phyloP scores from a whole-genome alignment of 1,140 invertebrate species.

The Dendroctonus valens region DNA sequence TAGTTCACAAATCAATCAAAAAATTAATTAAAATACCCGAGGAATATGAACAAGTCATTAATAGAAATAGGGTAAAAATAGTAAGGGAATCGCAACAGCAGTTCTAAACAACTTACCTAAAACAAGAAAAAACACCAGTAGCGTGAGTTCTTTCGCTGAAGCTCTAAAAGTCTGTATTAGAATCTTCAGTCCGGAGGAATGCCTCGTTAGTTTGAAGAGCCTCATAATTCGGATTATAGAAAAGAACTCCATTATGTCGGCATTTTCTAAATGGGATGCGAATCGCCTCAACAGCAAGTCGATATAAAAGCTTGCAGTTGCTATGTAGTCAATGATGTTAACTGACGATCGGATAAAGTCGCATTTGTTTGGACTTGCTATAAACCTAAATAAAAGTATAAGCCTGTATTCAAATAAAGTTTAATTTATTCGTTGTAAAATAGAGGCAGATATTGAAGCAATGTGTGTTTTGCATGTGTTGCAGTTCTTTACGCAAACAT shows the following conservation, averaged over 20 bases:
- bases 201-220: constrained; percentile 95
- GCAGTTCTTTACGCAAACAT: too few relatives aligned
- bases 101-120: constrained; percentile 51
- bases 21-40: too few relatives aligned
- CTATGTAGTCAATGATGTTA: constrained; percentile 98
- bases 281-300: constrained; percentile 83
- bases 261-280: constrained; percentile 90
- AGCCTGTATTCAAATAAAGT: too few relatives aligned
- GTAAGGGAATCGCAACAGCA: too few relatives aligned
- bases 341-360: constrained; percentile 91
- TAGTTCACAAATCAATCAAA: too few relatives aligned
- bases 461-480: too few relatives aligned
- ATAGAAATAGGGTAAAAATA: too few relatives aligned
- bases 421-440: too few relatives aligned
- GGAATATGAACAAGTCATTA: too few relatives aligned
- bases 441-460: too few relatives aligned
- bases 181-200: constrained; percentile 96
- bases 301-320: constrained; percentile 97
- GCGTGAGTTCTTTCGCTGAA: constrained; percentile 94
- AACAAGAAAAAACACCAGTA: constrained; percentile 94
- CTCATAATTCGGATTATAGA: constrained; percentile 98
- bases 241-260: constrained; percentile 98
- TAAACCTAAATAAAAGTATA: constrained; percentile 63
- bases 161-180: constrained; percentile 97
- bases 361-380: constrained; percentile 89